Conservation (phyloP, 2,113 vertebrate species). For the Phrynocephalus versicolor region DNA sequence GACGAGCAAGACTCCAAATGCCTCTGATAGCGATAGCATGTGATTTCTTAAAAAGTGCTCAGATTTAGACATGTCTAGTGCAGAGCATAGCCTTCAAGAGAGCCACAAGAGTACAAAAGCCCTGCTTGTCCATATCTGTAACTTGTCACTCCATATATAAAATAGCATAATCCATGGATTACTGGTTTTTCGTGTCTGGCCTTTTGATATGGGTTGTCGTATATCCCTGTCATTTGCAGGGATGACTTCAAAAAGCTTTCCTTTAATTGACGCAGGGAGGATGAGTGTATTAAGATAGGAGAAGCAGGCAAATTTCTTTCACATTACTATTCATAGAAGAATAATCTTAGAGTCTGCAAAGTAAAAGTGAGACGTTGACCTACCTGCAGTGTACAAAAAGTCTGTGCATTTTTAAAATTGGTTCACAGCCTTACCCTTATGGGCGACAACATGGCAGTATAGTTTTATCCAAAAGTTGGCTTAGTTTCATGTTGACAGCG, state of each 20-base stretch:
- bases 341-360: not conserved
- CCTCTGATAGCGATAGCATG: not conserved
- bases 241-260: slow-evolving; percentile 18
- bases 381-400: not conserved
- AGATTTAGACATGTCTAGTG: not conserved
- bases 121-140: slow-evolving; percentile 9
- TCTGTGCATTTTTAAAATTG: not conserved
- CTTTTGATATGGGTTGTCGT: not conserved
- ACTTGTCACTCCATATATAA: slow-evolving; percentile 20
- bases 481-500: no score
- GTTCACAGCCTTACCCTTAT: not conserved
- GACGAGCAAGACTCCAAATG: not conserved
- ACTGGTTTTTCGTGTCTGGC: not conserved
- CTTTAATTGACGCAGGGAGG: slow-evolving; percentile 2
- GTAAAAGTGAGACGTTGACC: not conserved
- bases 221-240: not conserved
- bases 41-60: not conserved
- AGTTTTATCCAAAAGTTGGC: not conserved
- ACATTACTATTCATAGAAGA: slow-evolving; percentile 4
- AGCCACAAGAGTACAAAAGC: not conserved
- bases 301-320: not conserved
- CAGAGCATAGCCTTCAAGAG: not conserved
- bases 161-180: not conserved
- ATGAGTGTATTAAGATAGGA: slow-evolving; percentile 12
- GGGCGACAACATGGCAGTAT: not conserved